Base-by-base conservation (phyloP, 2,113 vertebrate genomes). In the Bubalus kerabau region DNA sequence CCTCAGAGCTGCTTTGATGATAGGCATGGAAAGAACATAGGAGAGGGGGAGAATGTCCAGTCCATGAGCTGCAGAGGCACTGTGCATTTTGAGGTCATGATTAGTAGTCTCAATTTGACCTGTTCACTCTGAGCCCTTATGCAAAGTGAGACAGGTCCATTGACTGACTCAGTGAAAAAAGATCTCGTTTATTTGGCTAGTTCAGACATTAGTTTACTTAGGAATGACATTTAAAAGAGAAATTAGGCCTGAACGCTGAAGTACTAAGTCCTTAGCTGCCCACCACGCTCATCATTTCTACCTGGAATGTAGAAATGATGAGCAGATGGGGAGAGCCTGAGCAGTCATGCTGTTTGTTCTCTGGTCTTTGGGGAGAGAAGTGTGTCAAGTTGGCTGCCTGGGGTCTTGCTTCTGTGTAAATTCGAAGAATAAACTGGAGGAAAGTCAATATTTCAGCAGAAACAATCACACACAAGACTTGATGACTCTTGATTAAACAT, bases 21-120 rank as follows among this genome's bases (percentile, higher is more conserved):
- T 23, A n/a, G 74, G 30, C 43, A 6, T 21, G 40, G 40, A 50
- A 56, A n/a, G 56, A 40, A 17, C 82, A 5, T 1, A 11, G 67
- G 2, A 32, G 83, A 56, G 57, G 86, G 87, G 36, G 81, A 46
- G 54, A 28, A 19, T 3, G 6, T 90, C 28, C 6, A 1, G 2
- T 48, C 9, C 1, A 0, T 19, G 24, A 24, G 9, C 13, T 10
- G 3, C 7, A 3, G 36, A 57, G 19, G 15, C 40, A 1, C 16
- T 12, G 14, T n/a, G 12, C 21, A 2, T 56, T 36, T 15, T 6
- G 67, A 64, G 57, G 92, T 48, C 28, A 5, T 11, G 64, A 24
- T 2, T 17, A 26, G 11, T 46, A 30, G 17, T 8, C 0, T 11
- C 7, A 1, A 0, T 62, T 40, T 56, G 50, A 78, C 6, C 15